These are phyloP conservation scores for Phataginus tetradactyla DNA, from an alignment of 2,797 vertebrate species.

Conservation along the genomic window DNA sequence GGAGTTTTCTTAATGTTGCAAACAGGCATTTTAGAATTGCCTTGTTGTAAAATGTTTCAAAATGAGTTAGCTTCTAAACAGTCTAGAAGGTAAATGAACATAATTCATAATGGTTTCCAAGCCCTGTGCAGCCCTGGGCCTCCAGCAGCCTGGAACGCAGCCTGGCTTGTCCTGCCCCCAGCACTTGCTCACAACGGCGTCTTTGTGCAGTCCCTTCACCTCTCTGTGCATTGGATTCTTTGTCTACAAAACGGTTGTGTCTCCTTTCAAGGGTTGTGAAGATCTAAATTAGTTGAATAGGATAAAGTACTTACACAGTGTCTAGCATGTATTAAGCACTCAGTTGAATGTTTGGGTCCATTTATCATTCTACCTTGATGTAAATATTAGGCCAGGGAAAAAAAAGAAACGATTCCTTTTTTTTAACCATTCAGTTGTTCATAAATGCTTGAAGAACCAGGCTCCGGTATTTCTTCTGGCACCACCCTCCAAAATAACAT, in stretches of 20 bases:
- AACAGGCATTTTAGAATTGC: not conserved
- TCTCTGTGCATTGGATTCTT: not conserved
- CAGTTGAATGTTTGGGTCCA: not conserved
- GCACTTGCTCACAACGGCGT: not conserved
- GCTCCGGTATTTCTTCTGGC: not conserved
- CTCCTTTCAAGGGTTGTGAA: not conserved
- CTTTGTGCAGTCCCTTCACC: not conserved
- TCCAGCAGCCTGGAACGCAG: not conserved
- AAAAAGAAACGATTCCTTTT: not conserved
- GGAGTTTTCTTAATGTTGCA: not conserved
- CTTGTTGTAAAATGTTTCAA: not conserved
- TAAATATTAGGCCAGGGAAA: not conserved
- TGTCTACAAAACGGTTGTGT: not conserved
- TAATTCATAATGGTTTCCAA: not conserved
- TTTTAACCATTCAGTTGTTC: not conserved
- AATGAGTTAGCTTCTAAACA: not conserved
- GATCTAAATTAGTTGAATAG: slow-evolving; percentile 2
- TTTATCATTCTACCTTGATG: not conserved
- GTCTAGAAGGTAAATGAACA: not conserved
- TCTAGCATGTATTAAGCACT: not conserved
- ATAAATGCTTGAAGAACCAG: not conserved
- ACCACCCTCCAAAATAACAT: not conserved
- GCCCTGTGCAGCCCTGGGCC: fast-evolving
- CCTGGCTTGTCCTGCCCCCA: not conserved
- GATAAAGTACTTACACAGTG: not conserved